A percentile compares a stretch with the other conserved stretches of the same genome.
Evolutionary conservation across 2,113 vertebrate species (phyloP).

Genomic region (Stictonetta naevosa): DNA sequence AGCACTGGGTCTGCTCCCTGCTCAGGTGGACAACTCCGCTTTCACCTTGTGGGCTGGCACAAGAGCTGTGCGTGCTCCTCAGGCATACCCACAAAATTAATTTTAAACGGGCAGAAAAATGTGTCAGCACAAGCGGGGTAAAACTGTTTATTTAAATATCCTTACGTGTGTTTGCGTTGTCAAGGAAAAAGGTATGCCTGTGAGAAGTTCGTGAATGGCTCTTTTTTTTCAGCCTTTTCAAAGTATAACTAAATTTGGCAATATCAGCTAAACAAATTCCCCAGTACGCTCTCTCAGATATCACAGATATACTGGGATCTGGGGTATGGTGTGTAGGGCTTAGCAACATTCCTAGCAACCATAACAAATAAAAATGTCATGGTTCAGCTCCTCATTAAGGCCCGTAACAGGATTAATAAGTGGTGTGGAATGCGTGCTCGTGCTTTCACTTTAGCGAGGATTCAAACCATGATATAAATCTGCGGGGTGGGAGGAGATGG

Average conservation of each 20-base stretch:
- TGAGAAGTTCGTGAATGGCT: background rate
- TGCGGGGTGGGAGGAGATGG: background rate
- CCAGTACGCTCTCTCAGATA: background rate
- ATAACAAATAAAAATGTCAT: constrained; percentile 28
- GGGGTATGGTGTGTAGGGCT: background rate
- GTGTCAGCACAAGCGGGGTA: background rate
- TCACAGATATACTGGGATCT: background rate
- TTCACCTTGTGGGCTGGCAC: background rate
- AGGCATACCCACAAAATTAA: background rate
- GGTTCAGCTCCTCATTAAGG: constrained; percentile 3
- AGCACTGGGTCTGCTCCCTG: background rate
- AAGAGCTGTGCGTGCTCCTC: background rate
- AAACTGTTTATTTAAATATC: background rate
- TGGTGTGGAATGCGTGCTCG: background rate
- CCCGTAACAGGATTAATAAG: background rate
- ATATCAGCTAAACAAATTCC: background rate
- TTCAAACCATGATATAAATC: background rate
- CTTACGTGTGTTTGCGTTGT: background rate
- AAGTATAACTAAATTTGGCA: background rate
- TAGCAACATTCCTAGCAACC: constrained; percentile 50
- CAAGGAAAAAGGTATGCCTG: background rate
- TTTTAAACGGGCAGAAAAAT: background rate
- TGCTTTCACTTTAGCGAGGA: background rate
- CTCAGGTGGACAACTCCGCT: background rate
- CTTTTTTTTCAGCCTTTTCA: background rate